These are phyloP conservation scores for Paramacrobiotus metropolitanus DNA, from an alignment of 1,140 invertebrate genomes.

Conservation along the genomic window DNA sequence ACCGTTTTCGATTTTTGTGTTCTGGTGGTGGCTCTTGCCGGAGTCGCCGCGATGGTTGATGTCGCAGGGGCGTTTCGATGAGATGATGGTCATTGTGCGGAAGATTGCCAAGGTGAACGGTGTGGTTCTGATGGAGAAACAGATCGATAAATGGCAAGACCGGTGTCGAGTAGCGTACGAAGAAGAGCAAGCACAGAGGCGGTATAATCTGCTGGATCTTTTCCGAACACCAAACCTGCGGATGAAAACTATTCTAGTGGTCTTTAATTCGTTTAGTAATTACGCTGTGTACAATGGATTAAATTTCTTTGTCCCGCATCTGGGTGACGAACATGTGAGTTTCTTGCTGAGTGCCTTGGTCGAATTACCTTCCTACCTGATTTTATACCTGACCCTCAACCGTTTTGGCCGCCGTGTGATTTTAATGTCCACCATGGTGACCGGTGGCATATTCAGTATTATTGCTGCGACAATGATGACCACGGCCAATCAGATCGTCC, in stretches of 20 bases:
- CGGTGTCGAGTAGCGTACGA: not conserved
- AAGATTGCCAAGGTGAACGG: slow-evolving; percentile 51
- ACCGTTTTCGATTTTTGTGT: slow-evolving; percentile 40
- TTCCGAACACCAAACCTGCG: slow-evolving; percentile 9
- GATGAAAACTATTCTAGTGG: slow-evolving; percentile 12
- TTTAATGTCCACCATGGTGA: slow-evolving; percentile 26
- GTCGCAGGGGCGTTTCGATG: not conserved
- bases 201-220: slow-evolving; percentile 10
- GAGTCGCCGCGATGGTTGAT: slow-evolving; percentile 5
- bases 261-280: slow-evolving; percentile 10
- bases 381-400: slow-evolving; percentile 20
- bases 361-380: slow-evolving; percentile 13
- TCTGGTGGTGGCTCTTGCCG: slow-evolving; percentile 42
- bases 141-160: too few species aligned
- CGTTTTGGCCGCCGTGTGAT: slow-evolving; percentile 32
- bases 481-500: not conserved
- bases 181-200: too few species aligned
- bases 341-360: slow-evolving; percentile 14
- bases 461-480: slow-evolving; percentile 17
- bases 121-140: not conserved
- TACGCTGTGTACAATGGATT: slow-evolving; percentile 48
- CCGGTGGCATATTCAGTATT: slow-evolving; percentile 31
- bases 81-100: slow-evolving; percentile 32
- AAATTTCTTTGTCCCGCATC: slow-evolving; percentile 58
- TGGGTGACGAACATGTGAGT: slow-evolving; percentile 39